Evolutionary conservation across 2,797 vertebrate genomes (phyloP), one percentile per base, ranked within the genome.

Genomic region (Pteropus rufus): DNA sequence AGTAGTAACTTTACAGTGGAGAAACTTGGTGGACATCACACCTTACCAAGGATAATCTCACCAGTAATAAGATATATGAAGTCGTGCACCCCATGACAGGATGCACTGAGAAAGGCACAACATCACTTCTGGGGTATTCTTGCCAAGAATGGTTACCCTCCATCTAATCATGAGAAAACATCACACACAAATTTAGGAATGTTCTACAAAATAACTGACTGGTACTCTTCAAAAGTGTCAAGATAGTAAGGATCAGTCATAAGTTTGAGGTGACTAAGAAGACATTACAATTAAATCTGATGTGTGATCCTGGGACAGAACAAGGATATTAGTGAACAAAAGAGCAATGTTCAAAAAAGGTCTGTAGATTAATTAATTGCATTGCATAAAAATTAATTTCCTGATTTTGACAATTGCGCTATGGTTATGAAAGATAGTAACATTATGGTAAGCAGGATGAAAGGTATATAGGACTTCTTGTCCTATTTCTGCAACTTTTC

Each of bases 381-480:
- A 81, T 24, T 49, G 41, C 15, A 64, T 72, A 91, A 81, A 90
- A 92, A 87, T 41, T 89, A 79, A 93, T 58, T 81, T 94, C 11
- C 54, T 85, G 54, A 82, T 88, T 92, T 90, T 84, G 56, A 88
- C 58, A 67, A 73, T 0, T 69, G 23, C 54, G 62, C 29, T 49
- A 26, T 10, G 10, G 36, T 46, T 44, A 77, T 16, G 2, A 31
- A 93, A 93, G 19, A 94, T 69, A 46, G 44, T 88, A 92, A 94
- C 39, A 89, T 41, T 75, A 93, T 49, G 29, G 19, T n/a, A 95
- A 93, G 41, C 39, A 86, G 34, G 14, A 12, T 58, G 34, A 64
- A 81, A 5, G 1, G 18, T n/a, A 88, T 41, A 73, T 31, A 18
- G 10, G 31, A 93, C 96, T 72, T 77, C 46, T 93, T 80, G 79